Evolutionary conservation across 2,888 invertebrate species (phyloP).

Genomic region (Cryptus armator): DNA sequence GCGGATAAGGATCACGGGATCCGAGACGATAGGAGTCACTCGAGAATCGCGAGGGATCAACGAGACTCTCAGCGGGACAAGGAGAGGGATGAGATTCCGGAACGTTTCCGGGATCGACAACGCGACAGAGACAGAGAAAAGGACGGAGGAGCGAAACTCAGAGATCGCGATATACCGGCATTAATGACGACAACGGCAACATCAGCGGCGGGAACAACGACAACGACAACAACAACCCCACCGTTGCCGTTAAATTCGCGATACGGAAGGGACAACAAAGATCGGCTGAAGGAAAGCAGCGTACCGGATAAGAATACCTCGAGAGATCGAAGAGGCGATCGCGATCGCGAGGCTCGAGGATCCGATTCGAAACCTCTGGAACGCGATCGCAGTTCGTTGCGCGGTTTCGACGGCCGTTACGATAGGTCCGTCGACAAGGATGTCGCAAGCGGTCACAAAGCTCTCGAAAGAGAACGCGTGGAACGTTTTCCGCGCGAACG

Average conservation of each 20-base stretch:
- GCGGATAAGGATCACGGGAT: conserved; percentile 77
- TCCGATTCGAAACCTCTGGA: conserved; percentile 71
- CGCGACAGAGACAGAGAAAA: conserved; percentile 85
- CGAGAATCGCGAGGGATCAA: conserved; percentile 72
- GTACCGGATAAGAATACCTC: conserved; percentile 73
- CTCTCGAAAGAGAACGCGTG: conserved; percentile 85
- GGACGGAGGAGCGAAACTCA: conserved; percentile 64
- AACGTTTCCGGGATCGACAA: conserved; percentile 89
- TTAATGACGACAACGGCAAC: conserved; percentile 44
- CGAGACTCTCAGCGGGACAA: conserved; percentile 74
- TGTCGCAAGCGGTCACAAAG: conserved; percentile 73
- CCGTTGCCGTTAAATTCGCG: conserved; percentile 71
- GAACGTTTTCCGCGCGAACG: conserved; percentile 86
- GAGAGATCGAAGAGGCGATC: conserved; percentile 78
- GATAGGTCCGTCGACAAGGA: conserved; percentile 79
- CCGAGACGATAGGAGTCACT: conserved; percentile 78
- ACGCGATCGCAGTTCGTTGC: conserved; percentile 72
- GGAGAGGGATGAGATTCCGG: conserved; percentile 87
- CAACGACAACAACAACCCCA: conserved; percentile 53
- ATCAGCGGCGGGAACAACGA: conserved; percentile 9
- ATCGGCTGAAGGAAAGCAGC: conserved; percentile 71
- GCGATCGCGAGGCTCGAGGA: conserved; percentile 77
- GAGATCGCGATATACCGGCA: conserved; percentile 78
- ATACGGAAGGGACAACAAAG: conserved; percentile 76
- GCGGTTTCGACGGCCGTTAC: conserved; percentile 79